A percentile compares a stretch with the other conserved stretches of the same genome.
These are phyloP conservation scores for Loripinus fragilis DNA, from an alignment of 2,888 invertebrate species.

Conservation along the genomic window DNA sequence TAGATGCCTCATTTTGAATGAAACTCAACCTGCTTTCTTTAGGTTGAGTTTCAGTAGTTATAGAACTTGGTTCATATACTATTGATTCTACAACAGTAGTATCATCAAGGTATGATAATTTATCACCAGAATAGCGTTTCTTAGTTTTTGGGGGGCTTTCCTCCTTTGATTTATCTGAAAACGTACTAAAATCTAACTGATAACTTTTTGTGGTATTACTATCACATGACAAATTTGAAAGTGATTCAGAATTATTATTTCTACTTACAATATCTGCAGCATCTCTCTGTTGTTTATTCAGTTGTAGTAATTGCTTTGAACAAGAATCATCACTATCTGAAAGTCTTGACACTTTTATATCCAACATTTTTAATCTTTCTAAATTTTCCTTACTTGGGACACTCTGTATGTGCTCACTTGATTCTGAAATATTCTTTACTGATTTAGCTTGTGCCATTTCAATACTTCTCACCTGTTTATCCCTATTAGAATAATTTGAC, in stretches of 20 bases:
- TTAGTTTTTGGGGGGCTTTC: background rate
- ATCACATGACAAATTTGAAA: background rate
- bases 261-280: background rate
- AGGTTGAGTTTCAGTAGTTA: background rate
- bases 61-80: background rate
- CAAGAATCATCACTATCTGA: slow-evolving; percentile 50
- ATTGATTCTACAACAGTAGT: background rate
- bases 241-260: background rate
- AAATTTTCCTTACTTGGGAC: slow-evolving; percentile 44
- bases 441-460: background rate
- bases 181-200: slow-evolving; percentile 3
- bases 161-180: background rate
- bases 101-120: slow-evolving; percentile 4
- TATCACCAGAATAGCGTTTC: background rate
- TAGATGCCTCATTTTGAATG: background rate
- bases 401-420: slow-evolving; percentile 31
- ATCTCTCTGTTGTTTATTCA: background rate
- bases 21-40: background rate
- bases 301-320: background rate
- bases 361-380: slow-evolving; percentile 26
- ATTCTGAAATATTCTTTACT: background rate
- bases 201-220: background rate
- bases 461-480: background rate
- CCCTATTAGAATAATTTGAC: background rate
- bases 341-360: slow-evolving; percentile 31